Percentiles rank a stretch among this genome's conserved stretches.
These are phyloP conservation scores for Rosalia funebris DNA, from an alignment of 2,888 invertebrate genomes.

Conservation along the genomic window DNA sequence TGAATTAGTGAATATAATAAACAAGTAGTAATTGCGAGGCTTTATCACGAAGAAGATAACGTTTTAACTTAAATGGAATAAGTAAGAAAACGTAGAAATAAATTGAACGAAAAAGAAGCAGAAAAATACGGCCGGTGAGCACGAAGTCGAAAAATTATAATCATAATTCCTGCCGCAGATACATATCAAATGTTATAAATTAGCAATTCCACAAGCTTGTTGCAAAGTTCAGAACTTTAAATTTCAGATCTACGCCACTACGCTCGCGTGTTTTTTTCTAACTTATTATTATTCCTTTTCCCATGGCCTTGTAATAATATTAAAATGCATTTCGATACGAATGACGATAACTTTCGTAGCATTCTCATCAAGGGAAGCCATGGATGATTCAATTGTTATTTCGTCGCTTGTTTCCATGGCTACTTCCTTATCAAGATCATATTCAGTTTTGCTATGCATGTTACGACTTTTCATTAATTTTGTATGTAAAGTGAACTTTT, in stretches of 20 bases:
- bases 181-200: constrained; percentile 61
- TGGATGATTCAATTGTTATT: constrained; percentile 46
- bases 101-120: constrained; percentile 39
- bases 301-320: constrained; percentile 52
- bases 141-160: constrained; percentile 59
- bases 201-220: constrained; percentile 56
- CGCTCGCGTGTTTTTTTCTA: constrained; percentile 51
- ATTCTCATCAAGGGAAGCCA: constrained; percentile 45
- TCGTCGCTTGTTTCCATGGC: constrained; percentile 42
- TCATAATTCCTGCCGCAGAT: constrained; percentile 59
- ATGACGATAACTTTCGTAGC: constrained; percentile 41
- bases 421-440: constrained; percentile 36
- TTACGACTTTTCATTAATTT: constrained; percentile 29
- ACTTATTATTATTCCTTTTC: constrained; percentile 53
- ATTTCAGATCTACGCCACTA: constrained; percentile 50
- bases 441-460: constrained; percentile 33
- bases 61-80: constrained; percentile 5
- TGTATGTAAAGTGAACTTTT: constrained; percentile 22
- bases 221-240: constrained; percentile 53
- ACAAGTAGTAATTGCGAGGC: constrained; percentile 19
- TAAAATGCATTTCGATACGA: constrained; percentile 51
- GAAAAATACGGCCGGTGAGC: constrained; percentile 52
- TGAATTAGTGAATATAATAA: constrained; percentile 18
- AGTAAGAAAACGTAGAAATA: constrained; percentile 32
- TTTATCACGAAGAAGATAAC: constrained; percentile 1